Percentiles rank a stretch among this genome's conserved stretches.
Evolutionary conservation across 1,140 invertebrate species (phyloP).

Genomic region (Lutraria rhynchaena): DNA sequence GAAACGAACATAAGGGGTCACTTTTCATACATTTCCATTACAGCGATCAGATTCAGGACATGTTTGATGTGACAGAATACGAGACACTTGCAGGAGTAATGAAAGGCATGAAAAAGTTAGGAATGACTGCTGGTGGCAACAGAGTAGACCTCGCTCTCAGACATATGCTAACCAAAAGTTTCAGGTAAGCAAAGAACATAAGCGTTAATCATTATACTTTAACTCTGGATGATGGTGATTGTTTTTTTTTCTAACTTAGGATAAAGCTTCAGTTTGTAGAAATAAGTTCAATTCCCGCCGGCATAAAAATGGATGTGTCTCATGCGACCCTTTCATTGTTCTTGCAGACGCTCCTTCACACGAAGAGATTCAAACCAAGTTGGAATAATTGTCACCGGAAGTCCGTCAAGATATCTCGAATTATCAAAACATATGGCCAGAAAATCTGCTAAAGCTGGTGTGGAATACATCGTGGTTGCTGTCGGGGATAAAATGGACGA

Average conservation of each 20-base stretch:
- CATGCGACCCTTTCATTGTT: no score
- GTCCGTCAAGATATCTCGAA: constrained; percentile 59
- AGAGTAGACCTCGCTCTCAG: constrained; percentile 62
- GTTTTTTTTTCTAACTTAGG: no score
- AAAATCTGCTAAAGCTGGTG: constrained; percentile 64
- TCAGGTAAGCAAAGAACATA: constrained; percentile 23
- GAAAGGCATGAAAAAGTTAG: constrained; percentile 57
- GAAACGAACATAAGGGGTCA: no score
- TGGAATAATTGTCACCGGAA: constrained; percentile 64
- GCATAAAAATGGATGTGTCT: no score
- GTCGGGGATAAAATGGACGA: constrained; percentile 42
- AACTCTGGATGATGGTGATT: no score
- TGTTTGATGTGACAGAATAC: constrained; percentile 66
- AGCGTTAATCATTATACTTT: no score
- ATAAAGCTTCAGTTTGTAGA: no score
- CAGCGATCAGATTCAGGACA: constrained; percentile 61
- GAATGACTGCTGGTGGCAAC: constrained; percentile 60
- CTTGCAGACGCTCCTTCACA: constrained; percentile 59
- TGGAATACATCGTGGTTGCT: constrained; percentile 67
- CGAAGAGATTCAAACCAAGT: constrained; percentile 63
- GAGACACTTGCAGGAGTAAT: constrained; percentile 52
- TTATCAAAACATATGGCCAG: constrained; percentile 62
- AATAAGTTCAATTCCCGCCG: no score
- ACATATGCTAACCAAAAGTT: constrained; percentile 69
- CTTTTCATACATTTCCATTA: no score